phyloP scores from a whole-genome alignment of 1,140 invertebrate species.

The Teleogryllus occipitalis region DNA sequence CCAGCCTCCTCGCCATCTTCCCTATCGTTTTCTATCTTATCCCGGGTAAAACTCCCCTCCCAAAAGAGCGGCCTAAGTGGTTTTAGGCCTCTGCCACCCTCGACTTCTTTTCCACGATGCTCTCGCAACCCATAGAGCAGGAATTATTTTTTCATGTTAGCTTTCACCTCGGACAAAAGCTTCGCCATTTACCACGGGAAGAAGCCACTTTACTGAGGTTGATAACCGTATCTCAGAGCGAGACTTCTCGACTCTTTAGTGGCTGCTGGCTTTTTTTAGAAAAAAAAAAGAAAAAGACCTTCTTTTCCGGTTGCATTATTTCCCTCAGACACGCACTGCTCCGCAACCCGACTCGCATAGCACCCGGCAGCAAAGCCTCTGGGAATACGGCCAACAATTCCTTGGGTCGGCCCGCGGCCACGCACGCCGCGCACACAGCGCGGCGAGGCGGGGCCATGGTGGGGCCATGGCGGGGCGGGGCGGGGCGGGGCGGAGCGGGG shows the following conservation, averaged over 20 bases:
- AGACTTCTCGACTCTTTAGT: neutral
- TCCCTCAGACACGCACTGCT: neutral
- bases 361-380: neutral
- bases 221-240: neutral
- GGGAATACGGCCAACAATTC: neutral
- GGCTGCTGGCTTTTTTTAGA: neutral
- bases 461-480: too few species aligned
- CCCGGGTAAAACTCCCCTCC: too few species aligned
- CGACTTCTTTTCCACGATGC: neutral
- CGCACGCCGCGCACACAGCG: neutral
- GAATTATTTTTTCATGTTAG: neutral
- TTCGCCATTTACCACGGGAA: neutral
- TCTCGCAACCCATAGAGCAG: neutral
- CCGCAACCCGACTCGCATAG: neutral
- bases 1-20: too few species aligned
- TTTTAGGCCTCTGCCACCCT: too few species aligned
- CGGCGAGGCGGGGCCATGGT: neutral
- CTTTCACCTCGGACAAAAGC: neutral
- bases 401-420: neutral
- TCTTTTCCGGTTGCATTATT: neutral
- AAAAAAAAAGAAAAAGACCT: neutral
- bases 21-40: too few species aligned
- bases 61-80: too few species aligned
- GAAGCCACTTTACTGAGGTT: neutral
- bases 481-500: too few species aligned